Conservation (phyloP, 2,113 vertebrate species). For the Acanthochromis polyacanthus region DNA sequence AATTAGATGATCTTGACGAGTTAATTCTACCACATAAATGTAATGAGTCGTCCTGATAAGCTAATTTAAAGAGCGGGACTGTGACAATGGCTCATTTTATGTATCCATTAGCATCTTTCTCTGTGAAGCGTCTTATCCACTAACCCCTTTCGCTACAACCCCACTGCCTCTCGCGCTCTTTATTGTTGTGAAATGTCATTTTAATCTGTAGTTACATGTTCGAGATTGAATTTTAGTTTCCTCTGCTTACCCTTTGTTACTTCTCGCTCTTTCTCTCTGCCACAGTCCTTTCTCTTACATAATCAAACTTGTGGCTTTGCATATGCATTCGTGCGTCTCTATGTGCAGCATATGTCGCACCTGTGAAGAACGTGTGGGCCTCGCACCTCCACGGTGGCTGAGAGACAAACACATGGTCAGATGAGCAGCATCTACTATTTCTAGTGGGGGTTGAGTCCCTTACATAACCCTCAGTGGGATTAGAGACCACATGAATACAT, state of each 20-base stretch:
- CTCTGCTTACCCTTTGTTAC: not conserved
- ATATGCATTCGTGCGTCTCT: slow-evolving; percentile 24
- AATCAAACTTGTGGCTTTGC: slow-evolving; percentile 10
- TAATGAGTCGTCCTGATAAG: slow-evolving; percentile 35
- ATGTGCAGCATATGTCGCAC: slow-evolving; percentile 43
- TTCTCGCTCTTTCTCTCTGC: not conserved
- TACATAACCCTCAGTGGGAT: slow-evolving; percentile 73
- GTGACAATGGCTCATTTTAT: slow-evolving; percentile 52
- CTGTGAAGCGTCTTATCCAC: slow-evolving; percentile 31
- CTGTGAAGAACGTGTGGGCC: slow-evolving; percentile 37
- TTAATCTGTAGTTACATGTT: slow-evolving; percentile 5
- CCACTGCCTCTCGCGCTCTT: slow-evolving; percentile 8
- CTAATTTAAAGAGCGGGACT: slow-evolving; percentile 51
- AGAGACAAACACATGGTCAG: slow-evolving; percentile 66
- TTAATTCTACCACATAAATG: slow-evolving; percentile 36
- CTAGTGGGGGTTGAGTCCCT: slow-evolving; percentile 50
- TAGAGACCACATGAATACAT: slow-evolving; percentile 55
- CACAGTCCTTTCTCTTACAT: slow-evolving; percentile 5
- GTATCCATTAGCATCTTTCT: slow-evolving; percentile 45
- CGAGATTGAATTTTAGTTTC: slow-evolving; percentile 24
- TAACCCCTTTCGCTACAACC: slow-evolving; percentile 11
- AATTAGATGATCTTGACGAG: slow-evolving; percentile 48
- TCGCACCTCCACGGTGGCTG: slow-evolving; percentile 56
- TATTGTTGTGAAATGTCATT: slow-evolving; percentile 30
- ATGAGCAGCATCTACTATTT: slow-evolving; percentile 53